These are phyloP conservation scores for Rhadina sibilatrix DNA, from an alignment of 2,113 vertebrate species.

Conservation along the genomic window DNA sequence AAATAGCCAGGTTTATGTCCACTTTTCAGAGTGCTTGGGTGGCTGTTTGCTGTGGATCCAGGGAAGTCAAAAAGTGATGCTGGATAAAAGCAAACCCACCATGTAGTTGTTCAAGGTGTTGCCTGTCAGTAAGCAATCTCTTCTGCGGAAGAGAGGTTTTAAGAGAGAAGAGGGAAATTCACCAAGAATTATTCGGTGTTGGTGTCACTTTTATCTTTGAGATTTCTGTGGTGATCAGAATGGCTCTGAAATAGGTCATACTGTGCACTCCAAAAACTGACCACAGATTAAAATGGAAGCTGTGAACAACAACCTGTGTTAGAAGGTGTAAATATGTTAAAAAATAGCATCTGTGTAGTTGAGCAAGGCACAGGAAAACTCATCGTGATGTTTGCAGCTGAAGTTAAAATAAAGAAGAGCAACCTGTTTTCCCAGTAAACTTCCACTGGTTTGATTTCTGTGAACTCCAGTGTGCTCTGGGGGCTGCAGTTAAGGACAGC, in stretches of 20 bases:
- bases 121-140: not conserved
- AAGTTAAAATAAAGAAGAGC: not conserved
- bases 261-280: not conserved
- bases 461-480: not conserved
- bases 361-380: not conserved
- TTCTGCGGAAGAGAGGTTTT: not conserved
- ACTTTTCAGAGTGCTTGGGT: not conserved
- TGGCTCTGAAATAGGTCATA: not conserved
- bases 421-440: not conserved
- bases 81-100: not conserved
- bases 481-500: not conserved
- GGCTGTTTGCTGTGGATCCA: not conserved
- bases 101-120: not conserved
- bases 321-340: not conserved
- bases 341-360: not conserved
- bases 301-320: not conserved
- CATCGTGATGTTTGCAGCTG: not conserved
- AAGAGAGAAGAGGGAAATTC: not conserved
- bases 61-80: not conserved
- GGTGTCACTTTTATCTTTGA: not conserved
- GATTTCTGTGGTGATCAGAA: not conserved
- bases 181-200: not conserved
- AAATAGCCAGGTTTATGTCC: not conserved
- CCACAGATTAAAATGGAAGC: not conserved
- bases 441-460: not conserved